A percentile compares a stretch with the other conserved stretches of the same genome.
Conservation (phyloP, 2,888 invertebrate genomes). For the Meloe dianella region DNA sequence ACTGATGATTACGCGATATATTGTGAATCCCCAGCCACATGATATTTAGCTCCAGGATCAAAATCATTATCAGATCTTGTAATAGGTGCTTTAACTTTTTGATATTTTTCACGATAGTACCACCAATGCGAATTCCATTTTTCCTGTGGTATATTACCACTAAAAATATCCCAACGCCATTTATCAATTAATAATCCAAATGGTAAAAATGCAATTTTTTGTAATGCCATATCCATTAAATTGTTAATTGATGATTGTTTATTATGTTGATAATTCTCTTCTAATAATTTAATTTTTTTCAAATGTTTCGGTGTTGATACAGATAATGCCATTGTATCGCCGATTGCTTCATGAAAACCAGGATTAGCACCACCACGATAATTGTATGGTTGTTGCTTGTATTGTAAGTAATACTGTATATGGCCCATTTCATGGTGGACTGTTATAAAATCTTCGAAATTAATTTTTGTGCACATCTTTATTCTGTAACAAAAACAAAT, state of each 20-base stretch:
- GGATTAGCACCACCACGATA: conserved; percentile 64
- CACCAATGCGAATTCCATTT: conserved; percentile 61
- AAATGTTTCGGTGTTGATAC: conserved; percentile 64
- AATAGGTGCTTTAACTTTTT: conserved; percentile 59
- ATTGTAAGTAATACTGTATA: conserved; percentile 69
- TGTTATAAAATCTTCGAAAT: conserved; percentile 66
- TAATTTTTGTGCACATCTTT: conserved; percentile 67
- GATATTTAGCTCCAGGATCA: conserved; percentile 61
- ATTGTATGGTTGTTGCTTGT: conserved; percentile 63
- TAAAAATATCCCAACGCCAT: conserved; percentile 67
- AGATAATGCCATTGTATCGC: conserved; percentile 68
- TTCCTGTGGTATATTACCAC: conserved; percentile 55
- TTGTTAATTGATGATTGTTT: conserved; percentile 59
- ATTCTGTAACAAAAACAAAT: conserved; percentile 57
- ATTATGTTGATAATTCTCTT: conserved; percentile 22
- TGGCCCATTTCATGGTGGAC: conserved; percentile 79
- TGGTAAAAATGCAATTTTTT: conserved; percentile 64
- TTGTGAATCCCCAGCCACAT: conserved; percentile 58
- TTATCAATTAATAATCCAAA: conserved; percentile 65
- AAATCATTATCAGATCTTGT: conserved; percentile 58
- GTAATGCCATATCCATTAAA: conserved; percentile 60
- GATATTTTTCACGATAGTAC: conserved; percentile 56
- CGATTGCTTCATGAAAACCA: conserved; percentile 71
- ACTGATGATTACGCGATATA: conserved; percentile 59
- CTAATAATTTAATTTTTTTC: conserved; percentile 58